Base-by-base conservation (phyloP, 2,888 invertebrate species). In the Andricus quercusramuli region DNA sequence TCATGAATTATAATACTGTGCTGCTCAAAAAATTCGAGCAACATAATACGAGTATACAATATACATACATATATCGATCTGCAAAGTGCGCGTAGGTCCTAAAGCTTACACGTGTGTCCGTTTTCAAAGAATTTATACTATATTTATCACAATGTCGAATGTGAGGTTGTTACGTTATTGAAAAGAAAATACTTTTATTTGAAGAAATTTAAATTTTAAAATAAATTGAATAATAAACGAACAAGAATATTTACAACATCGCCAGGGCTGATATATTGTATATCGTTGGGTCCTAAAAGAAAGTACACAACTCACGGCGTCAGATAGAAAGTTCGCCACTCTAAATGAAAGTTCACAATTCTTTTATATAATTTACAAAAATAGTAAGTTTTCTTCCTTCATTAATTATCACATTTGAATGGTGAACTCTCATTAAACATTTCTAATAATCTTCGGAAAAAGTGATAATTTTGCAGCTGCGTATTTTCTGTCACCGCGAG, bases 1-100 rank as follows among this genome's bases (percentile, higher is more conserved):
- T 85, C 86, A 84, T 85, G 82, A 79, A 83, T 83, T 83, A 85
- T 78, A 80, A 74, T 68, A n/a, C 67, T 77, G 68, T 78, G 80
- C 29, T 29, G 64, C 64, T 64, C 29, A 29, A 29, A 25, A 64
- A 29, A 29, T 64, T 13, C 13, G 64, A 64, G 64, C 25, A 64
- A 17, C 64, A 62, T 56, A 56, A 62, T 56, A 56, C 44, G 44
- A 44, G 44, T 15, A 44, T 44, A 44, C 15, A 44, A 64, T 17
- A 25, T 64, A 29, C 20, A 59, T 22, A 59, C 20, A 64, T 64
- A 25, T 17, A 29, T 64, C 29, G 29, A 64, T 64, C 15, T 15
- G 51, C n/a, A 25, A 29, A 62, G 47, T 59, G 74, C 78, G 56
- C 62, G 62, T 62, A 68, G 44, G 41, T 70, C 22, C n/a, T 11